Base-by-base conservation (phyloP, 2,797 vertebrate genomes). In the Hylomyscus alleni region DNA sequence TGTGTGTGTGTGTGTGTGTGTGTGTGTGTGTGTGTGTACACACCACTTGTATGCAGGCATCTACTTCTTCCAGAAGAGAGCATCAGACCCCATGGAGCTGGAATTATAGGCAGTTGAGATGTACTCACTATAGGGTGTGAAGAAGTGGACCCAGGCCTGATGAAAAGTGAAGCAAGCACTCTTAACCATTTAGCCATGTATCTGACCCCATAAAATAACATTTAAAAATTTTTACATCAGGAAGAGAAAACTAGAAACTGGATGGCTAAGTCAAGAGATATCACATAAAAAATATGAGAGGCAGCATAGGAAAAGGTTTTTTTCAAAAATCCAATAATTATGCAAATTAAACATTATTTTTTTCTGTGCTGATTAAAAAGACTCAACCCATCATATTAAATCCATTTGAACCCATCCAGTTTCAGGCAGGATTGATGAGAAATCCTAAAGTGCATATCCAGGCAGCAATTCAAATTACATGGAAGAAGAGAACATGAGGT, bases 391-490 rank as follows among this genome's bases (percentile, higher is more conserved):
- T 14, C 14, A 83, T 54, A 72, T 83, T 91, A 93, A 82, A 54
- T 31, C 3, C 44, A 91, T 91, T 37, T 58, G 47, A 73, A 56
- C 14, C 52, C 31, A 52, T 15, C 60, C 31, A 20, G n/a, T 93
- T 88, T 77, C 84, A 91, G n/a, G 19, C 13, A 91, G 14, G 15
- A 78, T 10, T 65, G 19, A 88, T 62, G 82, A 93, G 58, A 86
- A 75, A 73, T 54, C 50, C 47, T 22, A 34, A 69, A 83, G 24
- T 29, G 22, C 24, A 69, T 76, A 37, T 24, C 11, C 15, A 80
- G 40, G 65, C 10, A 76, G 84, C 78, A 85, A 47, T 60, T 47
- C 44, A 54, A 93, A 80, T n/a, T 89, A 8, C 13, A 62, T 0
- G 11, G 19, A 89, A 73, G n/a, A 87, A 58, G 31, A 94, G 62